Percentiles rank a stretch among this genome's conserved stretches.
These are phyloP conservation scores for Calyptommatus sinebrachiatus DNA, from an alignment of 2,113 vertebrate species.

Conservation along the genomic window DNA sequence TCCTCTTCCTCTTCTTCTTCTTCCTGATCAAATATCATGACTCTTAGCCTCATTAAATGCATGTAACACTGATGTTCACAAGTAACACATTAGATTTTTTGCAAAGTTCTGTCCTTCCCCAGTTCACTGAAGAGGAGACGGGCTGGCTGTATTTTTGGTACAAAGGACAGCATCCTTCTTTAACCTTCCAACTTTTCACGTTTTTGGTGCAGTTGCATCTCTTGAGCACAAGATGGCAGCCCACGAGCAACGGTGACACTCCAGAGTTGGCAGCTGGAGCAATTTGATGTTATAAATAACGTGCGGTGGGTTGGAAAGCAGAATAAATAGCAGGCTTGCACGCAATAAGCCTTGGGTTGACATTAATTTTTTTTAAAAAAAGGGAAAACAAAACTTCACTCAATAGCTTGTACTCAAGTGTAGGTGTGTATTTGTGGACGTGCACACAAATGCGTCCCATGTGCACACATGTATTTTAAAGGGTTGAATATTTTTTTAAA, in stretches of 20 bases:
- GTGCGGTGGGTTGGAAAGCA: background rate
- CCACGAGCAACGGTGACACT: constrained; percentile 58
- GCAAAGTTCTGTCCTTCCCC: background rate
- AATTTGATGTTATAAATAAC: background rate
- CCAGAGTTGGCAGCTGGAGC: background rate
- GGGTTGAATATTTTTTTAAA: background rate
- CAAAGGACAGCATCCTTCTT: background rate
- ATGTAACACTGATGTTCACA: background rate
- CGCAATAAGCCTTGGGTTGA: background rate
- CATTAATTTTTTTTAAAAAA: constrained; percentile 9
- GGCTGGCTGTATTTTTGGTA: background rate
- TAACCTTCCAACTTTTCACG: background rate
- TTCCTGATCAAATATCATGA: no score
- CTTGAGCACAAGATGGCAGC: constrained; percentile 71
- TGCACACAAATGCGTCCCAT: background rate
- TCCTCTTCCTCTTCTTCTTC: no score
- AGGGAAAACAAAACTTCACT: background rate
- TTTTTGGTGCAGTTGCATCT: constrained; percentile 32
- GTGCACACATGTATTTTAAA: background rate
- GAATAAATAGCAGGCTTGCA: constrained; percentile 13
- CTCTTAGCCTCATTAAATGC: background rate
- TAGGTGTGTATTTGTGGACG: background rate
- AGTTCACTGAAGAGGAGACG: no score
- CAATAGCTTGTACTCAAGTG: background rate
- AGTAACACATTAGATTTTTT: background rate